Percentiles rank a stretch among this genome's conserved stretches.
Conservation (phyloP, 2,888 invertebrate species). For the Himalopsyche tibetana region DNA sequence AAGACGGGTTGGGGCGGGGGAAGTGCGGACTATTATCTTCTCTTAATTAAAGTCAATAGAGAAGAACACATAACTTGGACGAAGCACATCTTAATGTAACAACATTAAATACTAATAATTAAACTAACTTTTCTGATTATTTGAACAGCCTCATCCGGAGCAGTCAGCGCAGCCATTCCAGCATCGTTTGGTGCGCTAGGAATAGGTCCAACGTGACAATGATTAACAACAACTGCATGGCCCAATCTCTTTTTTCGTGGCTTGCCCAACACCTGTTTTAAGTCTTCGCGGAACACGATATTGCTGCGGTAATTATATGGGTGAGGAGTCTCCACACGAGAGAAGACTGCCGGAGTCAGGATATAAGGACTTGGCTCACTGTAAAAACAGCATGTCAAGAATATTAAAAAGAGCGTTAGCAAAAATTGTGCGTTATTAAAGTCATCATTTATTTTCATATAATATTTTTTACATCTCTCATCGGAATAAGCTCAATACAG, state of each 20-base stretch:
- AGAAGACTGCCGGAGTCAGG: slow-evolving; percentile 87
- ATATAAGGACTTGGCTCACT: slow-evolving; percentile 72
- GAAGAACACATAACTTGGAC: not conserved
- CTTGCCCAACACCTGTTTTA: slow-evolving; percentile 72
- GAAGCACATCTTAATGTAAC: not conserved
- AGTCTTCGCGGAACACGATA: slow-evolving; percentile 69
- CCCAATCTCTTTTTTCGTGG: slow-evolving; percentile 77
- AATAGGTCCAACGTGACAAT: slow-evolving; percentile 79
- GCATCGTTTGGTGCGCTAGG: slow-evolving; percentile 80
- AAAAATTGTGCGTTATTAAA: not conserved
- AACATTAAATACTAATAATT: not conserved
- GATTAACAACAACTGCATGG: slow-evolving; percentile 80
- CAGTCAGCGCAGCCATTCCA: slow-evolving; percentile 76
- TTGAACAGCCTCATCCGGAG: slow-evolving; percentile 73
- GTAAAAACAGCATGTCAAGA: slow-evolving; percentile 36
- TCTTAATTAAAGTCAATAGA: not conserved
- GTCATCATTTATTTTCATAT: no score
- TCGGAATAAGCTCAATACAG: no score
- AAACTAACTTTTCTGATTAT: slow-evolving; percentile 73
- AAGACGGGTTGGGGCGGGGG: no score
- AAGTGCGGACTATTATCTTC: no score
- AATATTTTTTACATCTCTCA: no score
- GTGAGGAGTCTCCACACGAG: slow-evolving; percentile 83
- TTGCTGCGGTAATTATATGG: slow-evolving; percentile 72
- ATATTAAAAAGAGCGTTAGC: not conserved